A percentile compares a stretch with the other conserved stretches of the same genome.
phyloP scores from a whole-genome alignment of 2,797 vertebrate species.

The Masticophis lateralis region DNA sequence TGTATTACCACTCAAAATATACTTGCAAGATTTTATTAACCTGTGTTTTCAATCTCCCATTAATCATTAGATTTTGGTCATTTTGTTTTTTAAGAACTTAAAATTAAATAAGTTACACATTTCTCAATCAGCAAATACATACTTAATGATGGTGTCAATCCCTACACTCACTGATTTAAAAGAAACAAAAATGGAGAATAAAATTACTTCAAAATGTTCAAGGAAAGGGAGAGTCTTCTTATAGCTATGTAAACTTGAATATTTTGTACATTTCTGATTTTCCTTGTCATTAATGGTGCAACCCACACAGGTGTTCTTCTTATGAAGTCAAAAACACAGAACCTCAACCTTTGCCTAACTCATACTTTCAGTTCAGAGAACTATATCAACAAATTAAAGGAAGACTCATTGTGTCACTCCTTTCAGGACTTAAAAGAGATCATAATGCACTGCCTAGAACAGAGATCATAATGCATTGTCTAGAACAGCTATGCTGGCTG shows the following conservation, averaged over 20 bases:
- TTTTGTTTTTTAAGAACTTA: neutral
- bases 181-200: neutral
- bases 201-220: neutral
- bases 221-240: neutral
- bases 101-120: neutral
- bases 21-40: neutral
- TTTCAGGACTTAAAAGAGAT: neutral
- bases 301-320: neutral
- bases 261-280: neutral
- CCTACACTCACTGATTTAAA: neutral
- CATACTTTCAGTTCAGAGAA: neutral
- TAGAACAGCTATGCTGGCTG: too few relatives aligned
- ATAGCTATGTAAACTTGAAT: neutral
- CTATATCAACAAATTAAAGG: neutral
- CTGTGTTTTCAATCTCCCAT: neutral
- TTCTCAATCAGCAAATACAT: neutral
- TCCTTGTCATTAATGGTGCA: neutral
- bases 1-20: slow-evolving; percentile 9
- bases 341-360: neutral
- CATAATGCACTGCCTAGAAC: neutral
- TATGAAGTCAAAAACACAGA: neutral
- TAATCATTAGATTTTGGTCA: neutral
- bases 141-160: neutral
- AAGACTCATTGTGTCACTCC: neutral
- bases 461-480: too few relatives aligned